phyloP scores from a whole-genome alignment of 2,797 vertebrate genomes.

The Typhlichthys subterraneus region DNA sequence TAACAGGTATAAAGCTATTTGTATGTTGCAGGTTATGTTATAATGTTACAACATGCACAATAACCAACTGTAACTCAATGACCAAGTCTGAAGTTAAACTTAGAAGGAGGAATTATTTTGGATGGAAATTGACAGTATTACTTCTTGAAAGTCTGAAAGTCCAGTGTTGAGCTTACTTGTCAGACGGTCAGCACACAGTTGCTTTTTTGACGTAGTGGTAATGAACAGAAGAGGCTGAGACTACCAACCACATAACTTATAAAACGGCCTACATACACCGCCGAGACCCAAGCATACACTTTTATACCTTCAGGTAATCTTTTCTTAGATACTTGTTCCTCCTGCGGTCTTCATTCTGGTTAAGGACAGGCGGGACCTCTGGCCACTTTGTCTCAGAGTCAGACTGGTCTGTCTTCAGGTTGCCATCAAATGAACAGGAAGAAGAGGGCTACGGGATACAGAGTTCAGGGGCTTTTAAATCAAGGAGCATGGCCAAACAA shows the following conservation, averaged over 20 bases:
- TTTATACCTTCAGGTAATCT: constrained; percentile 92
- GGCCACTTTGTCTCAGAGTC: constrained; percentile 87
- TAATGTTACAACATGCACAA: too few relatives aligned
- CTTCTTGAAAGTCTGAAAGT: too few relatives aligned
- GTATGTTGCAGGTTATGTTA: too few relatives aligned
- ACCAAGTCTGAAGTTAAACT: too few relatives aligned
- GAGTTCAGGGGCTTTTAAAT: neutral
- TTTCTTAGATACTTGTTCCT: constrained; percentile 93
- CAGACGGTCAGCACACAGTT: too few relatives aligned
- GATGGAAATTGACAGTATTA: too few relatives aligned
- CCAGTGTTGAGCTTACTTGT: too few relatives aligned
- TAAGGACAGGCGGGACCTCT: constrained; percentile 87
- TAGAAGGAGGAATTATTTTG: too few relatives aligned
- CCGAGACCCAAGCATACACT: neutral
- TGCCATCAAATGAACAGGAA: constrained; percentile 82
- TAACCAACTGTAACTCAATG: too few relatives aligned
- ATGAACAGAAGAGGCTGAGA: too few relatives aligned
- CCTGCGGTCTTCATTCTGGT: constrained; percentile 91
- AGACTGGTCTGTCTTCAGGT: constrained; percentile 74
- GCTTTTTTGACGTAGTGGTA: too few relatives aligned
- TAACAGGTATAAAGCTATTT: too few relatives aligned
- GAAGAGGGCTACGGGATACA: constrained; percentile 68
- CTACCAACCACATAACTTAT: neutral
- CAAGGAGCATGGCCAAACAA: neutral
- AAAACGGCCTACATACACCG: neutral